These are phyloP conservation scores for Eilema caniola DNA, from an alignment of 2,888 invertebrate genomes.

Conservation along the genomic window DNA sequence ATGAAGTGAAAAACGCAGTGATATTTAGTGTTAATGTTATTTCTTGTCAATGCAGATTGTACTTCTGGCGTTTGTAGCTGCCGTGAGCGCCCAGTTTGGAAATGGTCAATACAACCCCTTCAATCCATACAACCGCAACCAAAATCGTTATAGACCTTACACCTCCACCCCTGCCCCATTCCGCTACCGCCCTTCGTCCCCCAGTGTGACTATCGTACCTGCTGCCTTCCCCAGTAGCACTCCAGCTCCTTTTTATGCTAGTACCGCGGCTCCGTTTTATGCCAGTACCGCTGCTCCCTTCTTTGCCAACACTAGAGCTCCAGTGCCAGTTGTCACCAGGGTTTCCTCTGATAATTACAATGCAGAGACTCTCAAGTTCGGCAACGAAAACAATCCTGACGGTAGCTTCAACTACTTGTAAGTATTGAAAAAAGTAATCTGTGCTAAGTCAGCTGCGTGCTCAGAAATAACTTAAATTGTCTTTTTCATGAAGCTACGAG, in stretches of 20 bases:
- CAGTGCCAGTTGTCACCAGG: constrained; percentile 32
- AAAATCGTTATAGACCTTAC: constrained; percentile 27
- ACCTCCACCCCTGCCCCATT: constrained; percentile 37
- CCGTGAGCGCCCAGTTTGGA: constrained; percentile 61
- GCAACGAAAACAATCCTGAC: constrained; percentile 81
- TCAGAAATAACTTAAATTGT: background rate
- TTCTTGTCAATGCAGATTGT: constrained; percentile 57
- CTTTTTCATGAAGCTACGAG: constrained; percentile 80
- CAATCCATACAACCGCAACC: constrained; percentile 35
- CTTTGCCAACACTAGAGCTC: constrained; percentile 9
- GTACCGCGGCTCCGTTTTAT: constrained; percentile 25
- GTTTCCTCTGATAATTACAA: constrained; percentile 52
- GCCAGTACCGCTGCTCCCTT: constrained; percentile 21
- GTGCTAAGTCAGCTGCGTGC: background rate
- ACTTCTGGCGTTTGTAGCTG: constrained; percentile 65
- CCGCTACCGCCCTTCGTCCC: constrained; percentile 26
- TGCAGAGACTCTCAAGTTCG: constrained; percentile 70
- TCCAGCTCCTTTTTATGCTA: constrained; percentile 26
- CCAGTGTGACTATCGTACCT: constrained; percentile 22
- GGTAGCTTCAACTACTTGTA: constrained; percentile 86
- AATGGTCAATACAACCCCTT: constrained; percentile 30
- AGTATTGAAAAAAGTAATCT: constrained; percentile 53
- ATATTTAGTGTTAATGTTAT: constrained; percentile 24
- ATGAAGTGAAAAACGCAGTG: constrained; percentile 24
- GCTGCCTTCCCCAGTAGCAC: constrained; percentile 30